Evolutionary conservation across 2,797 vertebrate species (phyloP).

Genomic region (Mus caroli): DNA sequence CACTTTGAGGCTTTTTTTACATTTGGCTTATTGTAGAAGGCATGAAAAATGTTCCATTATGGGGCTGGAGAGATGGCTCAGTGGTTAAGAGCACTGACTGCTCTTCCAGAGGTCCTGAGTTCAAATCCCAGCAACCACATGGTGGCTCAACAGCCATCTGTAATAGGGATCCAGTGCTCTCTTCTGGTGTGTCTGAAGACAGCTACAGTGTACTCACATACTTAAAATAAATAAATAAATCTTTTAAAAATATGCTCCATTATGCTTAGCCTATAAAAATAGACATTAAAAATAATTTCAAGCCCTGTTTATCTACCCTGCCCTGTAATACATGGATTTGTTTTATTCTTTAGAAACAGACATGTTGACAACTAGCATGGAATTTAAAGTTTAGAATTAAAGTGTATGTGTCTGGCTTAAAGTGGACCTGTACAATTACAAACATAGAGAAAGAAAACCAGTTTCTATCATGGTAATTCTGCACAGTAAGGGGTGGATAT

Average conservation of each 20-base stretch:
- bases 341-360: constrained; percentile 68
- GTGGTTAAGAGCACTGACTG: not conserved
- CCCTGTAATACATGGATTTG: constrained; percentile 45
- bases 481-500: not conserved
- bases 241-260: not conserved
- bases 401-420: constrained; percentile 36
- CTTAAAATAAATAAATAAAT: not conserved
- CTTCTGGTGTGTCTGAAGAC: not conserved
- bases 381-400: constrained; percentile 46
- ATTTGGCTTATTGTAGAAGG: constrained; percentile 61
- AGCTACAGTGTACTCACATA: not conserved
- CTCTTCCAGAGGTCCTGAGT: not conserved
- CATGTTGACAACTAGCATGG: constrained; percentile 51
- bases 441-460: constrained; percentile 36
- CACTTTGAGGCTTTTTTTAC: constrained; percentile 44
- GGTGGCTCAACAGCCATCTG: not conserved
- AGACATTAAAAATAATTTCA: constrained; percentile 40
- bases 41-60: constrained; percentile 15
- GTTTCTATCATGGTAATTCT: constrained; percentile 24
- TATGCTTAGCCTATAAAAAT: constrained; percentile 61
- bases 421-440: constrained; percentile 47
- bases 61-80: not conserved
- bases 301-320: constrained; percentile 33
- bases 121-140: not conserved
- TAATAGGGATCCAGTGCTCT: not conserved